Conservation (phyloP, 2,888 invertebrate species). For the Parthenolecanium corni region DNA sequence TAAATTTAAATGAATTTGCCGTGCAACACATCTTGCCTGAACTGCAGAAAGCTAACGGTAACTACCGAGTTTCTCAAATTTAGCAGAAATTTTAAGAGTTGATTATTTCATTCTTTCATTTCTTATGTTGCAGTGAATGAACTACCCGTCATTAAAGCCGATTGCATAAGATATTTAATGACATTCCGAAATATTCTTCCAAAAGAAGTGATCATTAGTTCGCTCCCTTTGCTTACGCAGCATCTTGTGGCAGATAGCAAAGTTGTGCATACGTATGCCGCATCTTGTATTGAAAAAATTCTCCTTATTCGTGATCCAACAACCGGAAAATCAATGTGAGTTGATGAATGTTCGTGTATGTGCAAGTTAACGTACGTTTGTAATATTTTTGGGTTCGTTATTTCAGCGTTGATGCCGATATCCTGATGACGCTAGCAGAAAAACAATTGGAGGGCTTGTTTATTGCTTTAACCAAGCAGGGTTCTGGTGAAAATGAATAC, state of each 20-base stretch:
- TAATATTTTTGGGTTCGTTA: not conserved
- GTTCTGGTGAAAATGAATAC: slow-evolving; percentile 89
- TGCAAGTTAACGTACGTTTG: no score
- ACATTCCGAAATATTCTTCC: slow-evolving; percentile 86
- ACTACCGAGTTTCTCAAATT: slow-evolving; percentile 25
- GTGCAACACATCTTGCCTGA: slow-evolving; percentile 77
- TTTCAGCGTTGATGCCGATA: slow-evolving; percentile 39
- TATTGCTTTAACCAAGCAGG: slow-evolving; percentile 54
- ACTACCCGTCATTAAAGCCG: slow-evolving; percentile 85
- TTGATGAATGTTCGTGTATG: slow-evolving; percentile 2
- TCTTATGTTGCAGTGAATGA: slow-evolving; percentile 57
- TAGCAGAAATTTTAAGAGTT: not conserved
- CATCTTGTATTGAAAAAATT: slow-evolving; percentile 80
- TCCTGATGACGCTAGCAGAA: slow-evolving; percentile 55
- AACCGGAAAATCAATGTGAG: not conserved
- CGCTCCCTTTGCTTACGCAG: slow-evolving; percentile 65
- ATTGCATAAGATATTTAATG: slow-evolving; percentile 91
- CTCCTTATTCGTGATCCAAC: slow-evolving; percentile 50
- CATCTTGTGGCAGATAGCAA: slow-evolving; percentile 64
- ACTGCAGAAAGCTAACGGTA: slow-evolving; percentile 60
- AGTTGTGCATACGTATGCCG: slow-evolving; percentile 92
- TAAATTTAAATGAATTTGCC: slow-evolving; percentile 81
- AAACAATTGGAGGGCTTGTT: slow-evolving; percentile 66
- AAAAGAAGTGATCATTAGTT: slow-evolving; percentile 57
- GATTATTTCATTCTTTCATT: not conserved